Conservation (phyloP, 2,113 vertebrate species). For the Eulacestoma nigropectus region DNA sequence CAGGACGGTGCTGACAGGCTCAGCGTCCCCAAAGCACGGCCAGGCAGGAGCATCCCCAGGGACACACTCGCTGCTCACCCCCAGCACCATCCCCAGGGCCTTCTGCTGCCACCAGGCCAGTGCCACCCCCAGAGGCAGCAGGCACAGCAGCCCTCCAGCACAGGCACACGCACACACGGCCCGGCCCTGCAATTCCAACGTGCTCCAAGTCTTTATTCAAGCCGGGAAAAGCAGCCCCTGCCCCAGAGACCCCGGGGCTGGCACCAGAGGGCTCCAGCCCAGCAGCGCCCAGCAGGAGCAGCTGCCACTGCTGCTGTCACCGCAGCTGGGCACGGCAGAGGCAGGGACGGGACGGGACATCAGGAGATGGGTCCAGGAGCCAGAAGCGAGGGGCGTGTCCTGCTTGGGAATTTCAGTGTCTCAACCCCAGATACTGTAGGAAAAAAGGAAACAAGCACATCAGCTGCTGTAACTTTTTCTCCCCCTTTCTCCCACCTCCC, state of each 20-base stretch:
- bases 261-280: neutral
- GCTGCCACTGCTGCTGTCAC: neutral
- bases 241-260: neutral
- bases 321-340: neutral
- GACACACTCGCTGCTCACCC: neutral
- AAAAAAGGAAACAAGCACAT: neutral
- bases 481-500: neutral
- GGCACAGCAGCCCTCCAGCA: neutral
- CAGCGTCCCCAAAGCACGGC: rapidly evolving
- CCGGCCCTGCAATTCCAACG: neutral
- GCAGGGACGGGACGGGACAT: neutral
- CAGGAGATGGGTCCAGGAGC: neutral
- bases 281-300: neutral
- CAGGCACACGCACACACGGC: neutral
- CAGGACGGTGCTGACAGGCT: rapidly evolving
- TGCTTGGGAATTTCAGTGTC: rapidly evolving
- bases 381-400: too few relatives aligned
- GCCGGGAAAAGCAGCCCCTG: neutral
- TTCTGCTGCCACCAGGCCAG: neutral
- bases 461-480: neutral
- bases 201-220: neutral
- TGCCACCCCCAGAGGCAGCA: neutral
- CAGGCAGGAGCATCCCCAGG: neutral
- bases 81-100: neutral
- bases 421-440: rapidly evolving